phyloP scores from a whole-genome alignment of 2,113 vertebrate species.

The Salvator merianae region DNA sequence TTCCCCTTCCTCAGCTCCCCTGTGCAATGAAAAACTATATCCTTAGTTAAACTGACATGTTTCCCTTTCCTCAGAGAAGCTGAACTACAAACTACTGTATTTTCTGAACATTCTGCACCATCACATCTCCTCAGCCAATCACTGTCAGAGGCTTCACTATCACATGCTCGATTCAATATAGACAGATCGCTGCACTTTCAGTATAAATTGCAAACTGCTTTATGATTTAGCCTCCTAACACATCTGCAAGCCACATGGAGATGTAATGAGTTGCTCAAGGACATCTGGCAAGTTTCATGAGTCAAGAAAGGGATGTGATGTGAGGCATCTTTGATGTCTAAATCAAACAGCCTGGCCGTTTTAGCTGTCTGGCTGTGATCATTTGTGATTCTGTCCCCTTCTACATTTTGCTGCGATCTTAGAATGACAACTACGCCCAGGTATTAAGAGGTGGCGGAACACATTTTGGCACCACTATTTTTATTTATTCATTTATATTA shows the following conservation, averaged over 20 bases:
- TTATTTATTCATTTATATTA: not conserved
- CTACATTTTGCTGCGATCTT: not conserved
- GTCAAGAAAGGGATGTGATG: not conserved
- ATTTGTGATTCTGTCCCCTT: not conserved
- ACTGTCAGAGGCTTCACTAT: not conserved
- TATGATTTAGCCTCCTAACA: conserved; percentile 3
- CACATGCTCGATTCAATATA: not conserved
- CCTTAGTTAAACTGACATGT: not conserved
- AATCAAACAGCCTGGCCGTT: not conserved
- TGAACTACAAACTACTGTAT: not conserved
- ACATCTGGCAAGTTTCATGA: not conserved
- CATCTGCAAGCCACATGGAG: not conserved
- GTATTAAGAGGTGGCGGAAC: not conserved
- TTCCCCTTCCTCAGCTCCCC: not conserved
- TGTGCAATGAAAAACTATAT: not conserved
- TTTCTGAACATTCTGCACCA: not conserved
- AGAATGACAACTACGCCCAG: not conserved
- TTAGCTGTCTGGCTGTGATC: not conserved
- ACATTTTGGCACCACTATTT: not conserved
- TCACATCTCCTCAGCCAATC: not conserved
- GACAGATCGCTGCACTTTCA: conserved; percentile 1
- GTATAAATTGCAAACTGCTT: not conserved
- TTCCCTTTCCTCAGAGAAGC: not conserved
- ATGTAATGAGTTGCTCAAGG: conserved; percentile 3
- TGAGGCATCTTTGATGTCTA: not conserved